These are phyloP conservation scores for Limonius californicus DNA, from an alignment of 1,140 invertebrate species.

Conservation along the genomic window DNA sequence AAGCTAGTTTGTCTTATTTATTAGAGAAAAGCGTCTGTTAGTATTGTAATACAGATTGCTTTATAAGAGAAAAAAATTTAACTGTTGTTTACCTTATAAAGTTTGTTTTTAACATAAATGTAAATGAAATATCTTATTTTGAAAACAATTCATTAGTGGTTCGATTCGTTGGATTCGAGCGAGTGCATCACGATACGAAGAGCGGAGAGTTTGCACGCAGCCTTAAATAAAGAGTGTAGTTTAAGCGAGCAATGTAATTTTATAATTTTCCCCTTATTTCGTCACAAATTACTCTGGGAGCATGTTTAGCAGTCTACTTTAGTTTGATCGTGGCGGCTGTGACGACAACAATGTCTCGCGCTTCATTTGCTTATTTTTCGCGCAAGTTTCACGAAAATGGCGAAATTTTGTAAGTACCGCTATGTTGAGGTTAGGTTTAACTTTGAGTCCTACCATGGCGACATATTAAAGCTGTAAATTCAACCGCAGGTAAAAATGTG, in stretches of 20 bases:
- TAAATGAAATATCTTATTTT: too few relatives aligned
- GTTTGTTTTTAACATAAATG: too few relatives aligned
- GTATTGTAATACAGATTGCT: too few relatives aligned
- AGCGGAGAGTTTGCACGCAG: slow-evolving; percentile 31
- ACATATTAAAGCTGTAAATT: too few relatives aligned
- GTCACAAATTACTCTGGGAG: slow-evolving; percentile 48
- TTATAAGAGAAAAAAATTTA: too few relatives aligned
- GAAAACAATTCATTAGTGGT: too few relatives aligned
- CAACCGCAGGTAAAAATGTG: neutral
- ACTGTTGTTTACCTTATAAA: too few relatives aligned
- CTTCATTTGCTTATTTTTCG: slow-evolving; percentile 2
- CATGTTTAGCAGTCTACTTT: slow-evolving; percentile 46
- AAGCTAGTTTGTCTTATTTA: too few relatives aligned
- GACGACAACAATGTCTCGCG: slow-evolving; percentile 35
- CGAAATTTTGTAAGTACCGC: neutral
- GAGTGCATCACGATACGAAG: too few relatives aligned
- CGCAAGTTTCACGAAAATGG: slow-evolving; percentile 3
- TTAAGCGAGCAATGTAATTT: slow-evolving; percentile 49
- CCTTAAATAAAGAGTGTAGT: slow-evolving; percentile 42
- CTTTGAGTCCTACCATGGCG: too few relatives aligned
- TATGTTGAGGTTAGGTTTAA: slow-evolving; percentile 1
- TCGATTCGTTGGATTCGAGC: too few relatives aligned
- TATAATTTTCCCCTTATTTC: slow-evolving; percentile 51
- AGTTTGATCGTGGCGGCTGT: slow-evolving; percentile 41
- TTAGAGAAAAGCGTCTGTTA: too few relatives aligned